Evolutionary conservation across 2,797 vertebrate genomes (phyloP), one percentile per base, ranked within the genome.

Genomic region (Petrocephalus sullivani): DNA sequence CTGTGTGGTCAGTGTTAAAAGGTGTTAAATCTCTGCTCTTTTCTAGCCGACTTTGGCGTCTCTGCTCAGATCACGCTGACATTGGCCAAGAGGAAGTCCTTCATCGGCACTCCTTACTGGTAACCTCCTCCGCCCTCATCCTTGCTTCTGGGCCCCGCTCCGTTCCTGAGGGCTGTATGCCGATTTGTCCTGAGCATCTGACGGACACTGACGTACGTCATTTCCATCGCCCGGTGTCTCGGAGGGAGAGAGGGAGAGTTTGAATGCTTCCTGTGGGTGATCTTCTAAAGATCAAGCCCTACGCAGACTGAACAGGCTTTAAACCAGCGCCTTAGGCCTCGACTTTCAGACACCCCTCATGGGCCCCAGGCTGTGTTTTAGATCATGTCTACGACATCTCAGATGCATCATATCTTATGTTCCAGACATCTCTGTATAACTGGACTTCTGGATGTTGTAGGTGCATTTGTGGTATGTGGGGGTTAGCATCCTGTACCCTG

Each of bases 81-180:
- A 67, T 96, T 99, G 90, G 98, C 98, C 88, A 99, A 99, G 94
- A 96, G 98, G 95, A 99, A 99, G 93, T 99, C 98, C 5, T 99
- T 99, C 94, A 99, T 99, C 93, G 98, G 98, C 93, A 99, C 98
- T 0, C 98, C 98, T 9, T 99, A 99, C 94, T 99, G 98, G 98
- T 99, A 96, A 97, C 92, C 8, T 2, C 51, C 21, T 7, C 16
- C 16, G 1, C 21, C 53, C 83, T 0, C 23, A 7, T 5, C 10
- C 83, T 16, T 0, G 1, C 19, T 53, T 53, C 7, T 21, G 19
- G 19, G 78, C 49, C 49, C n/a, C 3, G 1, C n/a, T 16, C 46
- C 16, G 1, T 10, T 83, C 46, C n/a, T 4, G 41, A n/a, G n/a
- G 9, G 9, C 78, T 46, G 1, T 0, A 1, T 51, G 1, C n/a